Evolutionary conservation across 2,797 vertebrate genomes (phyloP), one percentile per base, ranked within the genome.

Genomic region (Galaxias olidus): DNA sequence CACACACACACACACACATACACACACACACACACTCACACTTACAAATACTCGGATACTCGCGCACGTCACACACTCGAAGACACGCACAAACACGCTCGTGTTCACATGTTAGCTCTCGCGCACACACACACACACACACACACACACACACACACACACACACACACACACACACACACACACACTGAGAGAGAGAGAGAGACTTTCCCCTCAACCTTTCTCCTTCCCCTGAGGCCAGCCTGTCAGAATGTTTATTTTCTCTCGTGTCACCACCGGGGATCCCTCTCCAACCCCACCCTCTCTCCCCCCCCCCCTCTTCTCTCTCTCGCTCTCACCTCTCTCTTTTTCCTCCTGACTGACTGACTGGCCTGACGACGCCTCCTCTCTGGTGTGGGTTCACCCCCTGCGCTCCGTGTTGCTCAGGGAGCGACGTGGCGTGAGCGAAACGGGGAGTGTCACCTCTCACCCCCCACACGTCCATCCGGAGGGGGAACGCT

Each of bases 241-340:
- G 67, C 69, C 81, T 85, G 85, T 84, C 79, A 81, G 57, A 75
- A 61, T 85, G 84, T 90, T 90, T 90, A 87, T 90, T 85, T 89
- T 88, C 67, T 47, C 61, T 68, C 14, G 75, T 89, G 81, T 90
- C 86, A 85, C 83, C 82, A 78, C 74, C 69, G 65, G 67, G 71
- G 54, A 84, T 81, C 74, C 76, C 56, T 81, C 78, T 78, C 81
- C 71, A 80, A 74, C 68, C 70, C 61, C n/a, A 50, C 15, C 14
- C n/a, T 50, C 18, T 17, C 49, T 17, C 49, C 14, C 8, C 49
- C n/a, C 1, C 47, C 9, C 7, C 49, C 49, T 17, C 49, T 17
- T 17, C 11, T 9, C 49, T 17, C n/a, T 8, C 49, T 17, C 48
- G 1, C 48, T 4, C 8, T n/a, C 48, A n/a, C 1, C 8, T 6